Base-by-base conservation (phyloP, 2,113 vertebrate species). In the Azemiops feae region DNA sequence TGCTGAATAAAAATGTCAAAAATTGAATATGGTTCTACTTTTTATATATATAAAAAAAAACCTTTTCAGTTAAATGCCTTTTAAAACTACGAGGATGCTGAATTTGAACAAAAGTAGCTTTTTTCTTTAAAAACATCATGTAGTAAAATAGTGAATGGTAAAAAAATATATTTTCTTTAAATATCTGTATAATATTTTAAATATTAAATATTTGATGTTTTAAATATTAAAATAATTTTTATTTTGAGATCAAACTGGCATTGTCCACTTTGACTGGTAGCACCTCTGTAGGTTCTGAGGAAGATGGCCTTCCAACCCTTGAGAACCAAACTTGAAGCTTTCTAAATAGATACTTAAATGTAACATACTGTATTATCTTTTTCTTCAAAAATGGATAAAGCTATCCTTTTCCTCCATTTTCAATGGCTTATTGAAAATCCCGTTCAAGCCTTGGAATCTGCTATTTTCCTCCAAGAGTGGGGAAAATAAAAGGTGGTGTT, bases 1-100 rank as follows among this genome's bases (percentile, higher is more conserved):
- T 94, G 45, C 52, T n/a, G 94, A 95, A 88, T 87, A 93, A 87
- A 89, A 89, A 27, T 94, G 23, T 94, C 60, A 96, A 89, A 94
- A 94, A 95, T 88, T 43, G 58, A 6, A 64, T 54, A 90, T 53
- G 94, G 96, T 53, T 81, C 47, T 88, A 95, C 85, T 91, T 50
- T 55, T 93, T 91, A 94, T 92, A 25, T 92, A 85, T 55, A 34
- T 53, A 43, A 57, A 57, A 55, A 55, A 23, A 20, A 89, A 43
- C 1, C 25, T 0, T 86, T 47, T 64, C 50, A 91, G 9, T 64
- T 94, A 94, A 64, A 64, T 87, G 23, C 23, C 64, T 57, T 20
- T 95, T 95, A 4, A 55, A 53, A 5, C 92, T 55, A 94, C 87
- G 85, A 88, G 89, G 87, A 23, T 43, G 87, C 89, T 53, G 55